Evolutionary conservation across 2,888 invertebrate genomes (phyloP), one percentile per base, ranked within the genome.

Genomic region (Imbricaverruca yamaguchii): DNA sequence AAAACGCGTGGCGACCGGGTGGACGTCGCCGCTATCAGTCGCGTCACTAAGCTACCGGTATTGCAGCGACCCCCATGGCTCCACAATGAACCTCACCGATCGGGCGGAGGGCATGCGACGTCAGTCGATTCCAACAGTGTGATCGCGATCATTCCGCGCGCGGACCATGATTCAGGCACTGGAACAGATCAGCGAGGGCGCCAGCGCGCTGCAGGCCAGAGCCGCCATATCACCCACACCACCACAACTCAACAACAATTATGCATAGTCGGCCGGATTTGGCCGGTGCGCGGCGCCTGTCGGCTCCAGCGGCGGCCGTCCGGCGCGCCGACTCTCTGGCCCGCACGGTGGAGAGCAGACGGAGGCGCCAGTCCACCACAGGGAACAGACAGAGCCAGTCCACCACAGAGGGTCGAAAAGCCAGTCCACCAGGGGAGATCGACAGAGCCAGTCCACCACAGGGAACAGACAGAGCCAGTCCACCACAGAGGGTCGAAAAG

Each of bases 111-210:
- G 69, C 39, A 69, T 69, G 69, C 39, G 39, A 15, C 69, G 69
- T 25, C 69, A 39, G 39, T 39, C 25, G 15, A 69, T 12, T 69
- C 69, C 11, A 23, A 69, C 39, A 69, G 67, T 25, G 59, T 59
- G 59, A 59, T 15, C 12, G 59, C 7, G 18, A 74, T 74, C 74
- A 55, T 53, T 55, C 74, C 25, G 15, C 18, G 8, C 53, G 2
- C 21, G 53, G 55, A 74, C 74, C 74, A 55, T 55, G 55, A 74
- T 74, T 74, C 74, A 74, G 74, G 74, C 74, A 74, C 74, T 74
- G 53, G 53, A 23, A 74, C 18, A 18, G 53, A 53, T 11, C 15
- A 18, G 18, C 69, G 18, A 12, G 3, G 39, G 25, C 39, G 15
- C 15, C 13, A 15, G 15, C 3, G 39, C 53, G n/a, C 39, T 15